Evolutionary conservation across 2,797 vertebrate species (phyloP).

Genomic region (Sphenodon punctatus): DNA sequence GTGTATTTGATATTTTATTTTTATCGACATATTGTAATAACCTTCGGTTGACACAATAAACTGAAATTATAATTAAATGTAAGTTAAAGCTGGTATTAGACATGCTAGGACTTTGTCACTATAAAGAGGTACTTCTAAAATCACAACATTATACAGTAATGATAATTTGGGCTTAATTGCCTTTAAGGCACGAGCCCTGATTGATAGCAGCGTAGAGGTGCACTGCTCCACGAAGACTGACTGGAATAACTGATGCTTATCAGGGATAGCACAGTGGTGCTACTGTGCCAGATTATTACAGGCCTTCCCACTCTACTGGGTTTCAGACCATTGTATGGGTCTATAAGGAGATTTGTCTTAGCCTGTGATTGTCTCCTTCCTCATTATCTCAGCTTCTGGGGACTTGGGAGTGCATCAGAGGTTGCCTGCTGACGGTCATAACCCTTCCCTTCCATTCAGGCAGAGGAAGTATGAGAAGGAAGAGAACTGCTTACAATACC

Average conservation of each 20-base stretch:
- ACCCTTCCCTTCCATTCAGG: too few relatives aligned
- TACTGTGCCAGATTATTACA: background rate
- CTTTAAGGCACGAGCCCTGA: background rate
- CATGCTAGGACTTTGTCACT: background rate
- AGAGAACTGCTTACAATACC: too few relatives aligned
- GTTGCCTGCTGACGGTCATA: too few relatives aligned
- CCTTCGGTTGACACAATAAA: too few relatives aligned
- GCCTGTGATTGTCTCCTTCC: too few relatives aligned
- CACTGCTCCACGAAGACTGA: rapidly evolving
- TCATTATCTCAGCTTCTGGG: too few relatives aligned
- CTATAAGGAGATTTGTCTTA: too few relatives aligned
- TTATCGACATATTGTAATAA: too few relatives aligned
- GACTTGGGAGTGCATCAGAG: too few relatives aligned
- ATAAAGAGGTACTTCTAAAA: conserved; percentile 4
- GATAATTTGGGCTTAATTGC: background rate
- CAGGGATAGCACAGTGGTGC: background rate
- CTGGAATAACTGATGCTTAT: background rate
- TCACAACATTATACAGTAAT: background rate
- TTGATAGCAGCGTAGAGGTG: background rate
- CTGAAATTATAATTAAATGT: background rate
- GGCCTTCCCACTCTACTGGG: background rate
- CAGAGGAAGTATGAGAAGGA: too few relatives aligned
- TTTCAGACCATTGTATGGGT: too few relatives aligned
- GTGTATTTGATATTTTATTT: too few relatives aligned
- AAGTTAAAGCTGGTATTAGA: background rate